These are phyloP conservation scores for Criorhina ranunculi DNA, from an alignment of 2,888 invertebrate genomes.

Conservation along the genomic window DNA sequence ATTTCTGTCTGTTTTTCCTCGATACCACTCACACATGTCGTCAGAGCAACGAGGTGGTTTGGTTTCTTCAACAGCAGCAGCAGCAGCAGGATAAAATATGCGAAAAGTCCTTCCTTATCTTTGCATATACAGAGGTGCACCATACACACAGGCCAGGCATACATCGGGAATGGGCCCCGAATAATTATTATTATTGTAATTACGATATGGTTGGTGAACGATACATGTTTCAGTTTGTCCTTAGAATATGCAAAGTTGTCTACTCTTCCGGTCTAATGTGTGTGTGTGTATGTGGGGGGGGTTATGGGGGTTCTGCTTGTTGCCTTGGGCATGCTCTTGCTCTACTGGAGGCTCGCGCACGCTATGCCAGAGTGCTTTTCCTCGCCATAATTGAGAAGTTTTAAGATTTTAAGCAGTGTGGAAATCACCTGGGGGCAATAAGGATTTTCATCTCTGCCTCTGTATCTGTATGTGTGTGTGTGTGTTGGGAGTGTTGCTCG, in stretches of 20 bases:
- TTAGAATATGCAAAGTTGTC: slow-evolving; percentile 65
- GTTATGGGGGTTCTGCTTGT: slow-evolving; percentile 62
- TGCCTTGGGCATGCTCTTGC: slow-evolving; percentile 56
- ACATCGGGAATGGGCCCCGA: slow-evolving; percentile 64
- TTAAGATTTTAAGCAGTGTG: slow-evolving; percentile 74
- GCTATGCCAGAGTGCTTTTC: slow-evolving; percentile 62
- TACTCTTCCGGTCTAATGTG: slow-evolving; percentile 26
- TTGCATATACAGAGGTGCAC: slow-evolving; percentile 39
- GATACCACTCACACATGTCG: slow-evolving; percentile 57
- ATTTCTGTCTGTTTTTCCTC: slow-evolving; percentile 33
- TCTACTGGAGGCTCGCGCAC: slow-evolving; percentile 62
- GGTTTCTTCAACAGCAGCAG: slow-evolving; percentile 43
- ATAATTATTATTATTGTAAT: slow-evolving; percentile 77
- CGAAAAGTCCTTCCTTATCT: slow-evolving; percentile 76
- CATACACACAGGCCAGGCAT: not conserved
- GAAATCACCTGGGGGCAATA: slow-evolving; percentile 70
- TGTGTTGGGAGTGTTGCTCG: slow-evolving; percentile 13
- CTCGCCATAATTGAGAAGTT: slow-evolving; percentile 75
- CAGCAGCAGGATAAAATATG: slow-evolving; percentile 70
- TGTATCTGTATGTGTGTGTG: not conserved
- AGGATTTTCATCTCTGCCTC: slow-evolving; percentile 38
- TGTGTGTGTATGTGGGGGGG: not conserved
- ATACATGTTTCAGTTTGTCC: slow-evolving; percentile 68
- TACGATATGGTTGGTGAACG: slow-evolving; percentile 73
- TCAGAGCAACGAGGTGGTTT: slow-evolving; percentile 34